Conservation (phyloP, 2,113 vertebrate species). For the Tautogolabrus adspersus region DNA sequence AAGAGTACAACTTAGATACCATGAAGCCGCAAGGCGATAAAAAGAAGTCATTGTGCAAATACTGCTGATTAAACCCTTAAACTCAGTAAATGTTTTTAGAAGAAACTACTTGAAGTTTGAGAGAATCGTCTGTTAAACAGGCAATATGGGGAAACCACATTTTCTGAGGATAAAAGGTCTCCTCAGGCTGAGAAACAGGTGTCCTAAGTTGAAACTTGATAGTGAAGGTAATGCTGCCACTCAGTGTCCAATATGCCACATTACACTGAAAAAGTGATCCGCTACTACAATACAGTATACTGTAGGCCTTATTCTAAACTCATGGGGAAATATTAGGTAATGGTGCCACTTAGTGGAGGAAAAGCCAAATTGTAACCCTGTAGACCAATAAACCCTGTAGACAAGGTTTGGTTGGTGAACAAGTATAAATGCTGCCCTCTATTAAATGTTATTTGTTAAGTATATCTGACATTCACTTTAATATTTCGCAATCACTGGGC, state of each 20-base stretch:
- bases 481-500: neutral
- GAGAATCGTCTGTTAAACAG: neutral
- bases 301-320: neutral
- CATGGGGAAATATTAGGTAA: neutral
- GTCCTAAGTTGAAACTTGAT: conserved; percentile 13
- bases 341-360: conserved; percentile 14
- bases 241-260: conserved; percentile 37
- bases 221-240: conserved; percentile 52
- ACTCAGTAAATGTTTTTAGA: neutral
- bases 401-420: too few relatives aligned
- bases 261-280: conserved; percentile 26
- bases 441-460: neutral
- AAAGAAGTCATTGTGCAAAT: neutral
- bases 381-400: too few relatives aligned
- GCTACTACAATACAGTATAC: neutral
- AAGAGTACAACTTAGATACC: too few relatives aligned
- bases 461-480: neutral
- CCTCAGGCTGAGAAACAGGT: conserved; percentile 47
- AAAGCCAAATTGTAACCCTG: neutral
- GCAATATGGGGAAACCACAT: neutral
- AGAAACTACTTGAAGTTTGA: neutral
- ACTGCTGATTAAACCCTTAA: neutral
- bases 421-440: neutral
- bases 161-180: conserved; percentile 10
- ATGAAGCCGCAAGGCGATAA: too few relatives aligned